phyloP scores from a whole-genome alignment of 2,113 vertebrate species.

The Eira barbara region DNA sequence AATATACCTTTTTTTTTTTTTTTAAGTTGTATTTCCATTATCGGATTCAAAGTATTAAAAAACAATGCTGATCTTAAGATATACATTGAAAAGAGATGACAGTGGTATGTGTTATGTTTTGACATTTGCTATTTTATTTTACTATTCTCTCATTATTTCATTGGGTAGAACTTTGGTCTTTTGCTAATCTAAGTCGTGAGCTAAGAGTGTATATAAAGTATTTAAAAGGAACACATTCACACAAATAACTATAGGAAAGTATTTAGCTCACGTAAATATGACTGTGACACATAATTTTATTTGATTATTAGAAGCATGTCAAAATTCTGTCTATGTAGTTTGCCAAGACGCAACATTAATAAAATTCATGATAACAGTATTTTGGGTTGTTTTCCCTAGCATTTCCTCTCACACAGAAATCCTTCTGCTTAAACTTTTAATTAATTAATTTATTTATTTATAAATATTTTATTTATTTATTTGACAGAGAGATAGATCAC shows the following conservation, averaged over 20 bases:
- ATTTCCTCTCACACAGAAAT: neutral
- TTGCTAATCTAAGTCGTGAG: neutral
- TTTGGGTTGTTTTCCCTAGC: neutral
- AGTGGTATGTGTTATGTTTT: neutral
- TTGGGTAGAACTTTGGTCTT: neutral
- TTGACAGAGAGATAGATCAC: too few species aligned
- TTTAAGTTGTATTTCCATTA: neutral
- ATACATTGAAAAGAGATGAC: neutral
- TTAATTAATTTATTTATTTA: neutral
- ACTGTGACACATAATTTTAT: neutral
- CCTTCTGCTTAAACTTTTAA: neutral
- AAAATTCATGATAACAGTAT: neutral
- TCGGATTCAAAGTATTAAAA: neutral
- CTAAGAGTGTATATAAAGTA: neutral
- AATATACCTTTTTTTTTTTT: neutral
- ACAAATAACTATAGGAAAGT: neutral
- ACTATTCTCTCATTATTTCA: neutral
- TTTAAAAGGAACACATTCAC: neutral
- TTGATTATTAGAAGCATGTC: neutral
- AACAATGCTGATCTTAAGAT: neutral
- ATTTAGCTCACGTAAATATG: neutral
- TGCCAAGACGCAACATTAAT: neutral
- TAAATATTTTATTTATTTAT: too few species aligned
- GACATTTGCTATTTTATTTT: neutral
- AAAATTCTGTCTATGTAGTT: neutral